Conservation (phyloP, 2,797 vertebrate genomes). For the Oryzias sinensis region DNA sequence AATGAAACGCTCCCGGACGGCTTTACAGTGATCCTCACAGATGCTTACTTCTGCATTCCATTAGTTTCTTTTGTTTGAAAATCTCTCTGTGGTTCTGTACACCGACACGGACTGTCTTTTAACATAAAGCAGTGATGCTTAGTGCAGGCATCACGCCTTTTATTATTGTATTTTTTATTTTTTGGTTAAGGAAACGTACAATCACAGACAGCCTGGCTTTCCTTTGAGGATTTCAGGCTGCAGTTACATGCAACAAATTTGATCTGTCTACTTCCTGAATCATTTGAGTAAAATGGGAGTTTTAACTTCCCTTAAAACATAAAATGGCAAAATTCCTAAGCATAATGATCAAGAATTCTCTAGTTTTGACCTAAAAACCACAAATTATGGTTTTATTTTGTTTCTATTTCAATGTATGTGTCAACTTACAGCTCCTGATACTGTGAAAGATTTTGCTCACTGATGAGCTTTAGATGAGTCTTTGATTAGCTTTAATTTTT, state of each 20-base stretch:
- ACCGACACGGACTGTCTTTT: constrained; percentile 23
- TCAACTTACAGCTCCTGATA: not conserved
- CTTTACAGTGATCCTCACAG: constrained; percentile 56
- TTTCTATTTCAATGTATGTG: constrained; percentile 7
- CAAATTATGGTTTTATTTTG: constrained; percentile 10
- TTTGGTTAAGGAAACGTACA: constrained; percentile 34
- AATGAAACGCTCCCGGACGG: constrained; percentile 58
- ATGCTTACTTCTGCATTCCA: constrained; percentile 33
- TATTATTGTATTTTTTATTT: not conserved
- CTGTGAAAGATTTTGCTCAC: not conserved
- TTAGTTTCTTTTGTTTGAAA: constrained; percentile 30
- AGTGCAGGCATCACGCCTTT: constrained; percentile 22
- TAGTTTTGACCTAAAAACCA: constrained; percentile 5
- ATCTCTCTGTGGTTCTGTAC: constrained; percentile 32
- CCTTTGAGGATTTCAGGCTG: constrained; percentile 27
- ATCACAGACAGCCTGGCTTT: constrained; percentile 35
- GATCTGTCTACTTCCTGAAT: not conserved
- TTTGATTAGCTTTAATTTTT: not conserved
- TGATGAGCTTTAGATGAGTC: not conserved
- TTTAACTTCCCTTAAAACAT: not conserved
- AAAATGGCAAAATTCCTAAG: not conserved
- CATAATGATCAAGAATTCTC: not conserved
- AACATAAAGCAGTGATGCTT: constrained; percentile 29
- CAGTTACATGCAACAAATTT: constrained; percentile 12
- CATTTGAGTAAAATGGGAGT: not conserved